A percentile compares a stretch with the other conserved stretches of the same genome.
These are phyloP conservation scores for Passer montanus DNA, from an alignment of 2,113 vertebrate species.

Conservation along the genomic window DNA sequence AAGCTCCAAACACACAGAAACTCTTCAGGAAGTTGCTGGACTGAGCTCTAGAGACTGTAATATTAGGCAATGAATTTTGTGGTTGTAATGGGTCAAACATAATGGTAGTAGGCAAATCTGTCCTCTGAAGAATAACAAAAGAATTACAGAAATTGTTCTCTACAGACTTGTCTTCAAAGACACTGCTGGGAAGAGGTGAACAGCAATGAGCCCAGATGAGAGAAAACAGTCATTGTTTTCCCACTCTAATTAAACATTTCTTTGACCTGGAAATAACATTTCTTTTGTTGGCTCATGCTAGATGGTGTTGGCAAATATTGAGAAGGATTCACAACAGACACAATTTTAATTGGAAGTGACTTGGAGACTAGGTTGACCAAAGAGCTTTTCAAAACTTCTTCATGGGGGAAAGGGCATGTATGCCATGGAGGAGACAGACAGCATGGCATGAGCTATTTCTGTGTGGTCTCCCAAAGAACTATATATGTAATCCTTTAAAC, in stretches of 20 bases:
- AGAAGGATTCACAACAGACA: slow-evolving; percentile 16
- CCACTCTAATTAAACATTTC: not conserved
- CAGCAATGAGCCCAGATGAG: not conserved
- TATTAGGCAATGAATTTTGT: not conserved
- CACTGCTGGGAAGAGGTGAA: not conserved
- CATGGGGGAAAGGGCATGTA: not conserved
- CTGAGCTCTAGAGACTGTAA: not conserved
- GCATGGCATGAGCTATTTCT: not conserved
- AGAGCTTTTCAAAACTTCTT: not conserved
- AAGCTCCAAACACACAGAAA: not conserved
- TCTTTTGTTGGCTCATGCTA: slow-evolving; percentile 18
- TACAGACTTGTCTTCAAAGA: not conserved
- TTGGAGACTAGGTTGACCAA: not conserved
- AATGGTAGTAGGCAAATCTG: not conserved
- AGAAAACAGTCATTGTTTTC: not conserved
- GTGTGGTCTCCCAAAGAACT: not conserved
- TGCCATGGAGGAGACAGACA: not conserved
- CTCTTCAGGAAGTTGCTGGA: not conserved
- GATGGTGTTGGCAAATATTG: not conserved
- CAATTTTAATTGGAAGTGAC: slow-evolving; percentile 29
- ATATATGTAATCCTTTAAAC: not conserved
- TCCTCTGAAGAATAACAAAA: not conserved
- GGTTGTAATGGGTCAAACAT: not conserved
- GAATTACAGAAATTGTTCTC: not conserved
- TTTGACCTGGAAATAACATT: slow-evolving; percentile 50